Evolutionary conservation across 2,113 vertebrate genomes (phyloP).

Genomic region (Bolborhynchus lineola): DNA sequence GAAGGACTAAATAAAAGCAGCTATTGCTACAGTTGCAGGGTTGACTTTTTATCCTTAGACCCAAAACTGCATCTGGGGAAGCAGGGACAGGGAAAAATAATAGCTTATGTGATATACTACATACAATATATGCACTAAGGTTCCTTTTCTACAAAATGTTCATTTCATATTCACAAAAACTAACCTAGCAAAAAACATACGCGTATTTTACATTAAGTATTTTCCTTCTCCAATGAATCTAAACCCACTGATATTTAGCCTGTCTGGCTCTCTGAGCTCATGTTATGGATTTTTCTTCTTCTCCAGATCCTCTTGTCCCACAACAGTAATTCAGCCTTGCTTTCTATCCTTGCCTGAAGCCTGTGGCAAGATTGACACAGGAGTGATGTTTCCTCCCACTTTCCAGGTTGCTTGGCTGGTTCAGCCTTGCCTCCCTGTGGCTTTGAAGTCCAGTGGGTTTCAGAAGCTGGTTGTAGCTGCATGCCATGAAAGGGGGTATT

Average conservation of each 20-base stretch:
- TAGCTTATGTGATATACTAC: background rate
- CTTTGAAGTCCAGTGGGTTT: background rate
- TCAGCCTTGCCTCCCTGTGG: background rate
- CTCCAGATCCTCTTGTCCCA: background rate
- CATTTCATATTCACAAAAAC: background rate
- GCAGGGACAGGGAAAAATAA: background rate
- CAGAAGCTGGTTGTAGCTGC: background rate
- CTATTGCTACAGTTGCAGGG: background rate
- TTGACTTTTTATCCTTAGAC: background rate
- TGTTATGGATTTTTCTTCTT: background rate
- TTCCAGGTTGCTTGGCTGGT: rapidly evolving
- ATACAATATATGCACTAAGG: rapidly evolving
- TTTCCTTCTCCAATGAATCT: background rate
- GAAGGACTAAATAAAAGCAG: background rate
- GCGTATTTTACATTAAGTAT: background rate
- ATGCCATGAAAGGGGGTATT: no score
- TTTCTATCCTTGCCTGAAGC: background rate
- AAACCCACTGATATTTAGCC: background rate
- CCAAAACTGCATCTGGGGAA: background rate
- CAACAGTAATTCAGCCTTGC: background rate
- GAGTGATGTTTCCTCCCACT: background rate
- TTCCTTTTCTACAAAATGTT: background rate
- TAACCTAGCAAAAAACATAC: background rate
- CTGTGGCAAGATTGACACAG: background rate
- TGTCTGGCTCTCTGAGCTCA: background rate